Base-by-base conservation (phyloP, 2,888 invertebrate species). In the Drosophila flavopinicola region DNA sequence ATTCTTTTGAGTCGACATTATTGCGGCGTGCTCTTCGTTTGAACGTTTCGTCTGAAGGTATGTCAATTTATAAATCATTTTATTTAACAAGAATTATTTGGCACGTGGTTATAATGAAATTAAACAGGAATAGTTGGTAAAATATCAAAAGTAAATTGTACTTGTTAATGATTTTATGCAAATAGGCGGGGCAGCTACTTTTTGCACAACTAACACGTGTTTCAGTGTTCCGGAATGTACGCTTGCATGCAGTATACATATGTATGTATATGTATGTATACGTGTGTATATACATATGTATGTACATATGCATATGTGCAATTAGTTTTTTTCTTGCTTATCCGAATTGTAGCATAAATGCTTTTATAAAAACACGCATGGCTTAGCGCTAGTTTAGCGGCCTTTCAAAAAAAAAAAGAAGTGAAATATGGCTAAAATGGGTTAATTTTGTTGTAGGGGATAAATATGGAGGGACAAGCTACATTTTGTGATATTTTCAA, bases 21-120 rank as follows among this genome's bases (percentile, higher is more conserved):
- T 68, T 37, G 48, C 69, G 69, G 75, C 75, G 70, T 71, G 70
- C 57, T 68, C 38, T 74, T 53, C 51, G 32, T 45, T 67, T 32
- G 51, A 32, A 11, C 30, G 10, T 42, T 33, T 67, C 13, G 7
- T 47, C 54, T 54, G 4, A 13, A 74, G 69, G 69, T 70, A 70
- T 52, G 74, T 60, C 24, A 13, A 6, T 3, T 38, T 30, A 44
- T 30, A 24, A 32, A n/a, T 7, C 2, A 37, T 29, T 15, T 38
- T 10, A 2, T 9, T 20, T 10, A n/a, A 32, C 6, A 25, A 11
- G 25, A 23, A n/a, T 24, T 35, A 1, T 11, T 3, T 6, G 9
- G 1, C n/a, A 2, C 9, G 0, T 27, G 9, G 11, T 3, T 10
- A 1, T 9, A 20, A 30, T 17, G 2, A 27, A 27, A 42, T 11